These are phyloP conservation scores for Lerista edwardsae DNA, from an alignment of 2,797 vertebrate species.

Conservation along the genomic window DNA sequence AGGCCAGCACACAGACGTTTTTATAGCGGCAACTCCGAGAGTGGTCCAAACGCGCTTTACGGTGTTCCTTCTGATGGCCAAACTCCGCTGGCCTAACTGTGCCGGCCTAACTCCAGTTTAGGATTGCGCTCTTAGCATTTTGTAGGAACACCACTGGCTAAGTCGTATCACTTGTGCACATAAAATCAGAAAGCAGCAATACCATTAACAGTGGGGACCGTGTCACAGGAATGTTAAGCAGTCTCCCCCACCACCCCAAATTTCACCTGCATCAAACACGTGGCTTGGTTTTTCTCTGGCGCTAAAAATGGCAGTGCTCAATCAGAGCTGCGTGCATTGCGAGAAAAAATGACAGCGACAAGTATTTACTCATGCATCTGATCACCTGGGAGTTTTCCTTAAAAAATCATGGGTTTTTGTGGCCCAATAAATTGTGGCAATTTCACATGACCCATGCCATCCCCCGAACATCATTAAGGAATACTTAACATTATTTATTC, in stretches of 20 bases:
- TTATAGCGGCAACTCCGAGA: too few relatives aligned
- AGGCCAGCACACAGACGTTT: too few relatives aligned
- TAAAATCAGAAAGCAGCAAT: conserved; percentile 66
- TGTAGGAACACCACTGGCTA: too few relatives aligned
- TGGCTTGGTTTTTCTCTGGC: conserved; percentile 70
- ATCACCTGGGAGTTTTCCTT: conserved; percentile 40
- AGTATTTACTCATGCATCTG: conserved; percentile 66
- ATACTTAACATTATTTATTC: conserved; percentile 81
- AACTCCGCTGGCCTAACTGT: too few relatives aligned
- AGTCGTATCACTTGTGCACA: conserved; percentile 61
- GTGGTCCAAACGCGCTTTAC: too few relatives aligned
- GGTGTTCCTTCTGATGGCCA: too few relatives aligned
- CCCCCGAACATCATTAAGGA: conserved; percentile 74
- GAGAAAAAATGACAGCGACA: conserved; percentile 52
- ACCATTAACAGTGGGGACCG: conserved; percentile 63
- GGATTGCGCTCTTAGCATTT: too few relatives aligned
- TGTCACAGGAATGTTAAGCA: conserved; percentile 73
- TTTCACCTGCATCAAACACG: conserved; percentile 73
- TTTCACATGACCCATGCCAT: conserved; percentile 77
- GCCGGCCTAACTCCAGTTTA: too few relatives aligned
- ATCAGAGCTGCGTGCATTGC: conserved; percentile 63
- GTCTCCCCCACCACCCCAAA: conserved; percentile 31
- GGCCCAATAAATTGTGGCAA: conserved; percentile 76
- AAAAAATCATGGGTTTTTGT: conserved; percentile 68
- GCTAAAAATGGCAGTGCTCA: conserved; percentile 74